Evolutionary conservation across 2,888 invertebrate genomes (phyloP), one percentile per base, ranked within the genome.

Genomic region (Brassicogethes aeneus): DNA sequence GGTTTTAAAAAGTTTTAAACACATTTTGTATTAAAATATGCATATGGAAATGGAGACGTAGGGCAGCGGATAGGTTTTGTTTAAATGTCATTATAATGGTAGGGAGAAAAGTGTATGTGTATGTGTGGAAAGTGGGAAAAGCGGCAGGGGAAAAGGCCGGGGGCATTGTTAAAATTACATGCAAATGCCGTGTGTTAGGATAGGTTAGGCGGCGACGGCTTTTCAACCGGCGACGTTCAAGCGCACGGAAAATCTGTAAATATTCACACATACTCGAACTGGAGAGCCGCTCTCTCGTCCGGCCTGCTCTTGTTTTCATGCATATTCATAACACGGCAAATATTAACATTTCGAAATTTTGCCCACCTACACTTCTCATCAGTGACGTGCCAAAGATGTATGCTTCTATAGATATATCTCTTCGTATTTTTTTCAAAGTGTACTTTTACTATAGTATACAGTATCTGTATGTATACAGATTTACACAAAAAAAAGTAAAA

Each of bases 221-320:
- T 49, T 47, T 44, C 46, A 46, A 47, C 42, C 42, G 40, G 45
- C 44, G 42, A 48, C 45, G 45, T 47, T 50, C n/a, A n/a, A n/a
- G n/a, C n/a, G n/a, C n/a, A 51, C 55, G 54, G 56, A 55, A 56
- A 56, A 57, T 55, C 53, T 55, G 56, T 55, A 56, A 57, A 57
- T 57, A 56, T 56, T 55, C 57, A 54, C 57, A 57, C 53, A 54
- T 50, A 47, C 50, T 46, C 46, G 41, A 48, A 42, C 44, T 35
- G 45, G 46, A 44, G 43, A n/a, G n/a, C n/a, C n/a, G n/a, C n/a
- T n/a, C n/a, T n/a, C n/a, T n/a, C n/a, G n/a, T n/a, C n/a, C n/a
- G n/a, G n/a, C n/a, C n/a, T n/a, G n/a, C n/a, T n/a, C n/a, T 39
- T 40, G 44, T 46, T 46, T 46, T 50, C 48, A 50, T 56, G 56